Evolutionary conservation across 64 coral and sea anemone genomes (phyloP).

Genomic region (Porites lutea): DNA sequence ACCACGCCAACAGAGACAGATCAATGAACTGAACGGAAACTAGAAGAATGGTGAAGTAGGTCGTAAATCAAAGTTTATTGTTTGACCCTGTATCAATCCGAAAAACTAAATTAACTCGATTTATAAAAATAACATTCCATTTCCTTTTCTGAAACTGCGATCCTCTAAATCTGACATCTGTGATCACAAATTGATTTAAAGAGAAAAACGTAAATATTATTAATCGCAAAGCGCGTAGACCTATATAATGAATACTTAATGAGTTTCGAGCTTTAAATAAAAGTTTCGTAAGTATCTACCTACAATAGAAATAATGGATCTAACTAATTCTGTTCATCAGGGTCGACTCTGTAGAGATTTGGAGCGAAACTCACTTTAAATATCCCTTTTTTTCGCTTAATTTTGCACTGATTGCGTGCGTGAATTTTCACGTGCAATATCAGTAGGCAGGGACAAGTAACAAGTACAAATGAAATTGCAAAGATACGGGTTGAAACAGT

Average conservation of each 20-base stretch:
- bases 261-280: background rate
- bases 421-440: slow-evolving; percentile 15
- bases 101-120: background rate
- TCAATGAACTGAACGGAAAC: background rate
- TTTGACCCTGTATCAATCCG: background rate
- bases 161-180: background rate
- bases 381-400: background rate
- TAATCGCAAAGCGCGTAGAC: background rate
- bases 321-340: background rate
- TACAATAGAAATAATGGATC: background rate
- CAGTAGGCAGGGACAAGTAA: background rate
- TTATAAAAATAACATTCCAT: background rate
- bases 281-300: slow-evolving; percentile 2
- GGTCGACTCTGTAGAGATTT: background rate
- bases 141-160: background rate
- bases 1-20: background rate
- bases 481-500: background rate
- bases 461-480: background rate
- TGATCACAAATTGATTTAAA: background rate
- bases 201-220: slow-evolving; percentile 22
- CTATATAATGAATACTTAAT: slow-evolving; percentile 50
- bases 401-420: slow-evolving; percentile 5
- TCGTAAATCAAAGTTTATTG: slow-evolving; percentile 20
- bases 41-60: background rate
- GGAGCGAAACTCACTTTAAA: background rate